Evolutionary conservation across 2,797 vertebrate species (phyloP).

Genomic region (Crenuchus spilurus): DNA sequence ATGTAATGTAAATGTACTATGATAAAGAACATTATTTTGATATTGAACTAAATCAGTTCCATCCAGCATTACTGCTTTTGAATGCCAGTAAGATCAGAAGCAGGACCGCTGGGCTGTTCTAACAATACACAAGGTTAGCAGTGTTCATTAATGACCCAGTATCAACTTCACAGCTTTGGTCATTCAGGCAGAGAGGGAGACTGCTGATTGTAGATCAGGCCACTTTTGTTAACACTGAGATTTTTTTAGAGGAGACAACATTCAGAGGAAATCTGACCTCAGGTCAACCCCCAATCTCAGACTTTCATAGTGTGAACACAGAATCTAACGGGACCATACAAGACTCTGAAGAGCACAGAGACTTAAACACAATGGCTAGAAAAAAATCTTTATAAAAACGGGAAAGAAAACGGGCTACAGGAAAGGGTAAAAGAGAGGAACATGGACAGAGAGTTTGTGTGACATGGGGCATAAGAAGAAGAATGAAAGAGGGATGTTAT

Average conservation of each 20-base stretch:
- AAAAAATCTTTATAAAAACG: background rate
- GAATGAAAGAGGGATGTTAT: background rate
- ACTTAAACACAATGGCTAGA: slow-evolving; percentile 54
- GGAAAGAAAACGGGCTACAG: slow-evolving; percentile 37
- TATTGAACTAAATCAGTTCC: too few relatives aligned
- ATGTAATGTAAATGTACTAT: too few relatives aligned
- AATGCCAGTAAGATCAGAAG: background rate
- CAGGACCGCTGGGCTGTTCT: background rate
- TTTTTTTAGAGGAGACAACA: background rate
- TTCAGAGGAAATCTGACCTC: slow-evolving; percentile 2
- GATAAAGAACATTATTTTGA: too few relatives aligned
- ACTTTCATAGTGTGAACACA: background rate
- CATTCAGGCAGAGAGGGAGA: background rate
- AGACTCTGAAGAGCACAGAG: slow-evolving; percentile 40
- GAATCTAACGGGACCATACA: background rate
- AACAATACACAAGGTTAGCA: background rate
- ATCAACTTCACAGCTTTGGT: background rate
- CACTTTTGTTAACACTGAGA: background rate
- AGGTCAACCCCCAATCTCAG: background rate
- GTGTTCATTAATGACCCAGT: background rate
- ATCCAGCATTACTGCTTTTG: too few relatives aligned
- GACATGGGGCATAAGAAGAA: background rate
- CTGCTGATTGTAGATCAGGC: background rate
- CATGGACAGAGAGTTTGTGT: background rate
- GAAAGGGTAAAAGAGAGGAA: background rate